These are phyloP conservation scores for Sebastes oblongus DNA, from an alignment of 2,797 vertebrate genomes.

Conservation along the genomic window DNA sequence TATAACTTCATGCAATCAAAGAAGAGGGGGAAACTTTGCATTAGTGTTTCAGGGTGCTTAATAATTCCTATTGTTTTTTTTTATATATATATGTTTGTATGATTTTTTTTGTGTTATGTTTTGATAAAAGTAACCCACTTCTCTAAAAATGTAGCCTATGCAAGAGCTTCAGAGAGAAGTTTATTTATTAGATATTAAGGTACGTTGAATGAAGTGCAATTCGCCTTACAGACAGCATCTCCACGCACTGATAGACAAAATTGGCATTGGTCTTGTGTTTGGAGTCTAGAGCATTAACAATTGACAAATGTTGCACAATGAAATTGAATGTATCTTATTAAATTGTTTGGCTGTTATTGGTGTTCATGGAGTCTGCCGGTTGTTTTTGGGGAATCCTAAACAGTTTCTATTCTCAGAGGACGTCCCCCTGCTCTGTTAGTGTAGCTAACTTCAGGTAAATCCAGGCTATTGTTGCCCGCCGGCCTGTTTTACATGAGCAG, in stretches of 20 bases:
- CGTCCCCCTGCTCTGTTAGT: not conserved
- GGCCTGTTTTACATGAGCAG: constrained; percentile 61
- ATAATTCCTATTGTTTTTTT: constrained; percentile 56
- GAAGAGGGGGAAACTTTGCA: constrained; percentile 68
- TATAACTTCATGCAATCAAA: constrained; percentile 65
- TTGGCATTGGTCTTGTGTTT: constrained; percentile 70
- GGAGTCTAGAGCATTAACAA: constrained; percentile 69
- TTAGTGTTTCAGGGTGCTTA: constrained; percentile 82
- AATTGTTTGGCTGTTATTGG: constrained; percentile 74
- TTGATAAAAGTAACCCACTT: constrained; percentile 76
- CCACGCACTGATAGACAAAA: constrained; percentile 65
- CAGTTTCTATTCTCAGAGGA: not conserved
- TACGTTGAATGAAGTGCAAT: constrained; percentile 85
- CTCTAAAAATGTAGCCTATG: constrained; percentile 67
- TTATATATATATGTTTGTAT: constrained; percentile 62
- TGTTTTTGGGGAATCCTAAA: constrained; percentile 40
- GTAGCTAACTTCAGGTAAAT: not conserved
- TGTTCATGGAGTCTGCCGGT: constrained; percentile 51
- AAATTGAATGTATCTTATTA: constrained; percentile 89
- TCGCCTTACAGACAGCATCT: constrained; percentile 68
- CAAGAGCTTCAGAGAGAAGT: constrained; percentile 72
- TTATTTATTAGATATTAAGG: constrained; percentile 86
- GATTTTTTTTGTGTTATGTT: constrained; percentile 63
- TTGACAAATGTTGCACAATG: constrained; percentile 85
- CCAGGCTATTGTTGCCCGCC: not conserved